Evolutionary conservation across 1,140 invertebrate species (phyloP).

Genomic region (Drosophila fuyamai): DNA sequence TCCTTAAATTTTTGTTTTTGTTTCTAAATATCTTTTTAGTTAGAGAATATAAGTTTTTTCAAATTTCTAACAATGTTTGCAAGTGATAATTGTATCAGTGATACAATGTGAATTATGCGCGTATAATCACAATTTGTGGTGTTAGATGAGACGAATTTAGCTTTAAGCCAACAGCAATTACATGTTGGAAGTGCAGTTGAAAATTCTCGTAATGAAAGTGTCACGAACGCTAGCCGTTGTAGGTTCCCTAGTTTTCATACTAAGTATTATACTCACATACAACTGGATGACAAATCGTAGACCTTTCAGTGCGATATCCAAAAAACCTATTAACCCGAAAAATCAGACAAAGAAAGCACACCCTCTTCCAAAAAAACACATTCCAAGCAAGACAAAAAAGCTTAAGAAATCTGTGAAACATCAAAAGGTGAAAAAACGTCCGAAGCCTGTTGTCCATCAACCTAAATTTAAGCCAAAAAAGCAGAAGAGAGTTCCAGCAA

Average conservation of each 20-base stretch:
- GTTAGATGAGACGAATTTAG: constrained; percentile 1
- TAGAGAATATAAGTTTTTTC: too few species aligned
- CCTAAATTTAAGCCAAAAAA: background rate
- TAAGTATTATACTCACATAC: constrained; percentile 20
- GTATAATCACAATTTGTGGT: background rate
- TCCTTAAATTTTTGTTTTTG: too few species aligned
- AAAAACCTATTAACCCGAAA: background rate
- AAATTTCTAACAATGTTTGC: background rate
- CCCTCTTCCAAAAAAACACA: background rate
- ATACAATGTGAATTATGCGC: background rate
- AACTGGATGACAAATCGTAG: constrained; percentile 1
- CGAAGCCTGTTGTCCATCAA: too few species aligned
- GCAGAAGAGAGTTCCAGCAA: background rate
- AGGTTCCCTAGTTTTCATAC: constrained; percentile 25
- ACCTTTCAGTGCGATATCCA: too few species aligned
- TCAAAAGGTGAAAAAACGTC: background rate
- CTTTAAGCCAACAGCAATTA: background rate
- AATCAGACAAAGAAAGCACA: background rate
- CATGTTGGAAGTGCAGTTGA: background rate
- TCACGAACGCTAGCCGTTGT: constrained; percentile 27
- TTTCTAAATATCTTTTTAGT: too few species aligned
- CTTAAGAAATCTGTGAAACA: background rate
- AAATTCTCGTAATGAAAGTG: constrained; percentile 1
- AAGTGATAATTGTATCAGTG: too few species aligned
- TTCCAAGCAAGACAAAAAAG: background rate